phyloP scores from a whole-genome alignment of 1,140 invertebrate species.

The Drosophila takahashii region DNA sequence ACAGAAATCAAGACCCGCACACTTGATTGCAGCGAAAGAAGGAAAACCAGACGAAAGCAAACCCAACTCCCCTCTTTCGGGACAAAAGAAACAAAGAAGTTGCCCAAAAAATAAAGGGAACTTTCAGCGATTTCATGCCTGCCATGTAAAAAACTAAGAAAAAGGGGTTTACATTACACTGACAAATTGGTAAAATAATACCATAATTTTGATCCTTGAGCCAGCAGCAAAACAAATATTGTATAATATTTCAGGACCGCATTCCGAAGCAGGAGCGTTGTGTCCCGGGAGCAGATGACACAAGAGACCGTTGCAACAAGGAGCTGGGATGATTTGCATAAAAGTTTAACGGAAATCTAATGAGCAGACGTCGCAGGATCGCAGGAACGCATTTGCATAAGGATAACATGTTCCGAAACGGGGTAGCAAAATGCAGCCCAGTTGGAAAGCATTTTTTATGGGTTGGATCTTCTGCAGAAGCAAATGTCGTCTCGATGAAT shows the following conservation, averaged over 20 bases:
- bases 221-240: slow-evolving; percentile 72
- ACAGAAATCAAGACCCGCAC: slow-evolving; percentile 72
- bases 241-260: slow-evolving; percentile 68
- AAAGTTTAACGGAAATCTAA: slow-evolving; percentile 80
- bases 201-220: slow-evolving; percentile 73
- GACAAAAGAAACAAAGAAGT: slow-evolving; percentile 52
- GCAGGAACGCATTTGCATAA: slow-evolving; percentile 44
- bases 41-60: slow-evolving; percentile 22
- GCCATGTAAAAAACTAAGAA: slow-evolving; percentile 39
- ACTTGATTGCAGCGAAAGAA: slow-evolving; percentile 56
- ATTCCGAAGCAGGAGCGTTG: slow-evolving; percentile 9
- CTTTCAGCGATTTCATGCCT: slow-evolving; percentile 65
- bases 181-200: slow-evolving; percentile 80
- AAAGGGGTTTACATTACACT: slow-evolving; percentile 69
- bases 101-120: slow-evolving; percentile 23
- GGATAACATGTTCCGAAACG: slow-evolving; percentile 45
- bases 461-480: slow-evolving; percentile 31
- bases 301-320: slow-evolving; percentile 7
- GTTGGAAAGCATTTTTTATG: slow-evolving; percentile 36
- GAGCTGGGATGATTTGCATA: slow-evolving; percentile 69
- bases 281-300: slow-evolving; percentile 66
- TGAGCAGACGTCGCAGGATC: slow-evolving; percentile 46
- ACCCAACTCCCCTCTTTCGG: slow-evolving; percentile 28
- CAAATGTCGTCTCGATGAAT: slow-evolving; percentile 79
- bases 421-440: slow-evolving; percentile 56